Evolutionary conservation across 2,113 vertebrate genomes (phyloP).

Genomic region (Ochotona curzoniae): DNA sequence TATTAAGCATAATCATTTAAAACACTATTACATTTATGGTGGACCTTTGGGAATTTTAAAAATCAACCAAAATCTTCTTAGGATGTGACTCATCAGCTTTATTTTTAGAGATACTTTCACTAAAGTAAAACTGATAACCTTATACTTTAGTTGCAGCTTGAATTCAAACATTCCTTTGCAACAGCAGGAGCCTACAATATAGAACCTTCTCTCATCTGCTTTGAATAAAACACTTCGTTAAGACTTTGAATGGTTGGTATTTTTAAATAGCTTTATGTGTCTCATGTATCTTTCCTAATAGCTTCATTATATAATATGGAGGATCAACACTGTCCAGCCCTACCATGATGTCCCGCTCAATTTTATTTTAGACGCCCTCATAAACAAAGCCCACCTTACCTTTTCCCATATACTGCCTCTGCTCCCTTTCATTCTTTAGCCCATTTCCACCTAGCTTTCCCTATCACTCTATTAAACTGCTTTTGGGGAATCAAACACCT

Average conservation of each 20-base stretch:
- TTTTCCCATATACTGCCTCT: conserved; percentile 81
- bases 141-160: conserved; percentile 66
- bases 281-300: conserved; percentile 89
- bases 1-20: conserved; percentile 76
- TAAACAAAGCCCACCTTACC: conserved; percentile 77
- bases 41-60: conserved; percentile 78
- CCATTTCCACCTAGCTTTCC: conserved; percentile 22
- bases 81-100: conserved; percentile 49
- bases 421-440: conserved; percentile 57
- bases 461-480: not conserved
- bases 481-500: not conserved
- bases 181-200: conserved; percentile 63
- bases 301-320: conserved; percentile 84
- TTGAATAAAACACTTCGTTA: conserved; percentile 62
- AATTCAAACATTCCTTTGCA: conserved; percentile 73
- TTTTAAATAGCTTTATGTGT: conserved; percentile 72
- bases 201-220: conserved; percentile 71
- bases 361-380: conserved; percentile 78
- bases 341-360: conserved; percentile 86
- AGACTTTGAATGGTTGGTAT: conserved; percentile 63
- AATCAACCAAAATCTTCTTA: conserved; percentile 71
- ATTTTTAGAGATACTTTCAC: conserved; percentile 64
- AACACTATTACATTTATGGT: conserved; percentile 75
- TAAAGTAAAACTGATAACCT: conserved; percentile 63
- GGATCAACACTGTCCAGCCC: conserved; percentile 84